Percentiles rank a stretch among this genome's conserved stretches.
Evolutionary conservation across 2,113 vertebrate genomes (phyloP).

Genomic region (Cynoglossus semilaevis): DNA sequence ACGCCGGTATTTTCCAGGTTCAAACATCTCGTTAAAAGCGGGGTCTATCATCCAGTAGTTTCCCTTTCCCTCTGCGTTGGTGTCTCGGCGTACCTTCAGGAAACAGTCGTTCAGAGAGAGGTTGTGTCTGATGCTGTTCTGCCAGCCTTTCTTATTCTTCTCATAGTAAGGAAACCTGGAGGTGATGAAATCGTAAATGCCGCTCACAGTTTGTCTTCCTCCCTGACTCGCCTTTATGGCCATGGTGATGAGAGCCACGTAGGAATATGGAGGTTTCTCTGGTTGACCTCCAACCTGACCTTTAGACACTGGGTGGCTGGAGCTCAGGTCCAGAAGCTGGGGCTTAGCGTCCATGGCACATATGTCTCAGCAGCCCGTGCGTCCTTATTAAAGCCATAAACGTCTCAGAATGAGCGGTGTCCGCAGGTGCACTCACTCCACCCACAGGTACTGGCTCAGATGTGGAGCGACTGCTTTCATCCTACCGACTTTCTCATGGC

Average conservation of each 20-base stretch:
- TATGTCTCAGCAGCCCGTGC: background rate
- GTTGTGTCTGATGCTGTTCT: slow-evolving; percentile 84
- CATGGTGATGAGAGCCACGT: slow-evolving; percentile 84
- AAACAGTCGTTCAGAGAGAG: slow-evolving; percentile 84
- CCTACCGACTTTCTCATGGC: slow-evolving; percentile 28
- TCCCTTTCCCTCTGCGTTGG: slow-evolving; percentile 62
- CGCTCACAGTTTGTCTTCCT: slow-evolving; percentile 76
- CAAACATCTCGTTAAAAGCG: slow-evolving; percentile 78
- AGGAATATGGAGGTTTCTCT: slow-evolving; percentile 80
- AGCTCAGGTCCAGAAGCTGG: slow-evolving; percentile 46
- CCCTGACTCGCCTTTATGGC: slow-evolving; percentile 77
- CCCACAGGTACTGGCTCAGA: slow-evolving; percentile 23
- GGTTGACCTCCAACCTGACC: background rate
- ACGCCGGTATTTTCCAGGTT: slow-evolving; percentile 73
- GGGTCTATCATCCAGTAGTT: slow-evolving; percentile 80
- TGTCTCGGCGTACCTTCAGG: slow-evolving; percentile 73
- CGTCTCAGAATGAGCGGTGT: background rate
- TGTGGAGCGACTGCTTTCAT: slow-evolving; percentile 33
- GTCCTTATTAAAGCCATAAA: background rate
- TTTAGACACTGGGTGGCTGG: slow-evolving; percentile 24
- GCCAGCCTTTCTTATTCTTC: slow-evolving; percentile 77
- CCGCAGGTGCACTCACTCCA: slow-evolving; percentile 54
- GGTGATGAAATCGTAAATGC: slow-evolving; percentile 80
- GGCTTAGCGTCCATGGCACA: slow-evolving; percentile 37
- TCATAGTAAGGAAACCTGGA: slow-evolving; percentile 81